Percentiles rank a stretch among this genome's conserved stretches.
phyloP scores from a whole-genome alignment of 2,888 invertebrate species.

The Pandemis corylana region DNA sequence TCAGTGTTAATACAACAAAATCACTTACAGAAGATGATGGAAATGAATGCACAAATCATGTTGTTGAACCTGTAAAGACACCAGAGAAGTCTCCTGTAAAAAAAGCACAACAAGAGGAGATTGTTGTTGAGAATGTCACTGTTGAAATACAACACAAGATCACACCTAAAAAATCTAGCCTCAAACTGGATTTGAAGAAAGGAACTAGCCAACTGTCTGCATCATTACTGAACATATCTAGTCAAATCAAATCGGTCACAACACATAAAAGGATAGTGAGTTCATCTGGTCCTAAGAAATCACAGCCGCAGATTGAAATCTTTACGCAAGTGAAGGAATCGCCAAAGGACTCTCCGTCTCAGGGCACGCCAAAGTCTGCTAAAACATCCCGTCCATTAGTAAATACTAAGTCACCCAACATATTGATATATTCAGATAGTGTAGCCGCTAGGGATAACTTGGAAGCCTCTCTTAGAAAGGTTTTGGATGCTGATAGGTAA shows the following conservation, averaged over 20 bases:
- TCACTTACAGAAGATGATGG: slow-evolving; percentile 70
- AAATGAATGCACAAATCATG: slow-evolving; percentile 51
- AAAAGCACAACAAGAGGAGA: slow-evolving; percentile 56
- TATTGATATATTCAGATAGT: slow-evolving; percentile 93
- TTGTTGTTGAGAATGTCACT: slow-evolving; percentile 77
- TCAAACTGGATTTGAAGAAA: slow-evolving; percentile 77
- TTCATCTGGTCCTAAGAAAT: slow-evolving; percentile 76
- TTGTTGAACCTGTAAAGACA: slow-evolving; percentile 47
- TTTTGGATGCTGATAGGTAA: slow-evolving; percentile 90
- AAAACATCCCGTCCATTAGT: slow-evolving; percentile 82
- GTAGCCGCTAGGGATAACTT: slow-evolving; percentile 90
- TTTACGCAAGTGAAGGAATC: slow-evolving; percentile 63
- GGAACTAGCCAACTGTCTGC: slow-evolving; percentile 77
- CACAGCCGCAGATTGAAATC: slow-evolving; percentile 63
- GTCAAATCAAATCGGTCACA: slow-evolving; percentile 80
- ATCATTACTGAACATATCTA: slow-evolving; percentile 78
- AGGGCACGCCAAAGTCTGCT: slow-evolving; percentile 70
- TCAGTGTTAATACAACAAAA: slow-evolving; percentile 75
- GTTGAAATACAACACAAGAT: slow-evolving; percentile 82
- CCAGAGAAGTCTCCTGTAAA: slow-evolving; percentile 54
- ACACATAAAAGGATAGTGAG: slow-evolving; percentile 80
- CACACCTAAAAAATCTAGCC: slow-evolving; percentile 78
- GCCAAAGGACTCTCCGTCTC: slow-evolving; percentile 59
- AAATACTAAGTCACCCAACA: slow-evolving; percentile 90
- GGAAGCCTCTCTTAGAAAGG: slow-evolving; percentile 87